Conservation (phyloP, 2,797 vertebrate species). For the Cephalopachus bancanus region DNA sequence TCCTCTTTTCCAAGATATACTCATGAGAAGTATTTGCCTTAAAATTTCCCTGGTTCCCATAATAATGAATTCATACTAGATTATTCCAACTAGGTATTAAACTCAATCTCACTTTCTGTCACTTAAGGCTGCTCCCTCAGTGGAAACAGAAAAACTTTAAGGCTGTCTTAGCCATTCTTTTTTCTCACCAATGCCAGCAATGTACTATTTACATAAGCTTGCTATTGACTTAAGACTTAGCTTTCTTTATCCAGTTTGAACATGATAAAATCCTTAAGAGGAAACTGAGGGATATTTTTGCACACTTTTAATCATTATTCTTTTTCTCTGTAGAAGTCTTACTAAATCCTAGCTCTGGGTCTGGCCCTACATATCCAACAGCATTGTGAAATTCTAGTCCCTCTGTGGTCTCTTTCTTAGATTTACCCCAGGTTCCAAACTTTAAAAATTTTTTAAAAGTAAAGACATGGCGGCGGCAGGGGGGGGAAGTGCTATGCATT, state of each 20-base stretch:
- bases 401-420: constrained; percentile 60
- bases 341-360: constrained; percentile 73
- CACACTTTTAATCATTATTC: constrained; percentile 76
- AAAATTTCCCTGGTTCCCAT: constrained; percentile 41
- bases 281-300: constrained; percentile 77
- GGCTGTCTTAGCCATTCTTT: not conserved
- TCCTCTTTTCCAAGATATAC: constrained; percentile 14
- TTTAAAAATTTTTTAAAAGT: constrained; percentile 23
- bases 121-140: constrained; percentile 47
- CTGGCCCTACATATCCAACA: constrained; percentile 71
- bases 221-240: constrained; percentile 80
- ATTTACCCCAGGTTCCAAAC: constrained; percentile 64
- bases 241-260: constrained; percentile 81
- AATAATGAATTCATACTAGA: constrained; percentile 66
- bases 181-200: constrained; percentile 13
- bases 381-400: constrained; percentile 68
- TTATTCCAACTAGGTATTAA: constrained; percentile 57
- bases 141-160: constrained; percentile 62
- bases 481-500: constrained; percentile 20
- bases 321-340: constrained; percentile 71
- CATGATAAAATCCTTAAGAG: constrained; percentile 81
- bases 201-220: constrained; percentile 74
- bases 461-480: not conserved
- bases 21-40: constrained; percentile 44
- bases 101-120: constrained; percentile 37